Conservation (phyloP, 2,888 invertebrate species). For the Pristionchus fissidentatus region DNA sequence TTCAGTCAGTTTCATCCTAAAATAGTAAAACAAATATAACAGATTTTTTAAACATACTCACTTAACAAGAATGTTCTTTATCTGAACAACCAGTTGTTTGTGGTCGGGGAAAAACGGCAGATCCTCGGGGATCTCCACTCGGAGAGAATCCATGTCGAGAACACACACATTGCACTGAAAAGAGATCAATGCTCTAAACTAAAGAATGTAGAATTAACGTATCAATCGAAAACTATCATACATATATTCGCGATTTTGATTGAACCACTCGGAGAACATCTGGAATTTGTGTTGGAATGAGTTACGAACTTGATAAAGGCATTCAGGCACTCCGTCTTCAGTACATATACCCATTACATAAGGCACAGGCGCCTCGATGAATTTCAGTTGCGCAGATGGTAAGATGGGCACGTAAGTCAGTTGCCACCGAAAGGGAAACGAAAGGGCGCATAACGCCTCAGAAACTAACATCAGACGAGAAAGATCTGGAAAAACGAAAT, state of each 20-base stretch:
- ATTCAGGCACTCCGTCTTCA: slow-evolving; percentile 71
- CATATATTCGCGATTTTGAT: too few species aligned
- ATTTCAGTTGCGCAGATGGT: slow-evolving; percentile 87
- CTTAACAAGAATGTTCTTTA: slow-evolving; percentile 58
- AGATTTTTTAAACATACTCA: not conserved
- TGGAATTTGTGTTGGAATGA: not conserved
- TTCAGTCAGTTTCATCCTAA: not conserved
- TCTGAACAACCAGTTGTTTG: slow-evolving; percentile 67
- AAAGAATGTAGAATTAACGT: not conserved
- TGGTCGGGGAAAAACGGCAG: slow-evolving; percentile 92
- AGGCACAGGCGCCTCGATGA: slow-evolving; percentile 96
- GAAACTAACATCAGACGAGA: slow-evolving; percentile 96
- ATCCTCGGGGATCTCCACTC: slow-evolving; percentile 94
- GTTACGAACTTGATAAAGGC: slow-evolving; percentile 67
- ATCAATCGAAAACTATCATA: not conserved
- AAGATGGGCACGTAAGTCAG: slow-evolving; percentile 99
- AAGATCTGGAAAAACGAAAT: slow-evolving; percentile 86
- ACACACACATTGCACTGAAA: slow-evolving; percentile 90
- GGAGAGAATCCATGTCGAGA: slow-evolving; percentile 93
- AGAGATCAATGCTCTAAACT: slow-evolving; percentile 4
- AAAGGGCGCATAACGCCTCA: slow-evolving; percentile 89
- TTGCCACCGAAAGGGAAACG: slow-evolving; percentile 97
- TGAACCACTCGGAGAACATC: not conserved
- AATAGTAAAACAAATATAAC: not conserved
- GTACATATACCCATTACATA: slow-evolving; percentile 93